phyloP scores from a whole-genome alignment of 1,140 invertebrate species.

The Coelopa frigida region DNA sequence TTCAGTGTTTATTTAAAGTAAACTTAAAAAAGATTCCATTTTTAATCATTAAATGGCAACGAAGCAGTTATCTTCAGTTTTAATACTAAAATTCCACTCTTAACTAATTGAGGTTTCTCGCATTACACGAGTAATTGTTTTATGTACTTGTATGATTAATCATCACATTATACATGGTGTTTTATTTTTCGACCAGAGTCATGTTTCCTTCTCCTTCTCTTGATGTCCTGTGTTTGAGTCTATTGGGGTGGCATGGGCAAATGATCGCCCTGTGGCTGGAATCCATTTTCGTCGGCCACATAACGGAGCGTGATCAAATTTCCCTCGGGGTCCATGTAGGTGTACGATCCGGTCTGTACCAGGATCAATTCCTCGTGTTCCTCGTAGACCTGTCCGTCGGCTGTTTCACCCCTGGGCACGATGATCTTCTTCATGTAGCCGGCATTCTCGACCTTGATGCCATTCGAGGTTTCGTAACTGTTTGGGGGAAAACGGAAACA shows the following conservation, averaged over 20 bases:
- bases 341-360: constrained; percentile 56
- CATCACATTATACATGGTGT: too few relatives aligned
- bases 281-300: constrained; percentile 68
- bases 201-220: constrained; percentile 17
- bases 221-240: too few relatives aligned
- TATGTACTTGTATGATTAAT: too few relatives aligned
- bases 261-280: constrained; percentile 49
- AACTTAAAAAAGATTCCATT: constrained; percentile 1
- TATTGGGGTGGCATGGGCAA: constrained; percentile 54
- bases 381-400: constrained; percentile 47
- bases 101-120: constrained; percentile 5
- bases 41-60: constrained; percentile 10
- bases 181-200: too few relatives aligned
- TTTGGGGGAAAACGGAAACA: neutral
- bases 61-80: constrained; percentile 1
- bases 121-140: too few relatives aligned
- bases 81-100: constrained; percentile 7
- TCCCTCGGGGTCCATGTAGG: constrained; percentile 68
- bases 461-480: constrained; percentile 58
- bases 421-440: constrained; percentile 52
- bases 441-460: constrained; percentile 55
- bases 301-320: constrained; percentile 62
- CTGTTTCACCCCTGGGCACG: constrained; percentile 44
- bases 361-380: constrained; percentile 49
- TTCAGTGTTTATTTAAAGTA: too few relatives aligned